These are phyloP conservation scores for Pollenia amentaria DNA, from an alignment of 2,888 invertebrate genomes.

Conservation along the genomic window DNA sequence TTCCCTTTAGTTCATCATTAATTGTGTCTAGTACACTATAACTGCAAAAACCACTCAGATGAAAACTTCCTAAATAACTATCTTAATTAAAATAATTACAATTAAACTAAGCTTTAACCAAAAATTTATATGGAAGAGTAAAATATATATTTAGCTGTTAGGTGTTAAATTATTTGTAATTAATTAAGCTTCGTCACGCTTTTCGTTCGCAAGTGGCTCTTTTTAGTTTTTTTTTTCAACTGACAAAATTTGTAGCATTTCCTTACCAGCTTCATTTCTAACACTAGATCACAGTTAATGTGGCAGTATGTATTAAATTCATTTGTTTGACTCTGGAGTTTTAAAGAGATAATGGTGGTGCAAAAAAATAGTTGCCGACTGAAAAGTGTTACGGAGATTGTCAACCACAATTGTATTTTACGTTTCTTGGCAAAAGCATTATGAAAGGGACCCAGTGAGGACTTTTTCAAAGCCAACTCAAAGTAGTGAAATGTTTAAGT, in stretches of 20 bases:
- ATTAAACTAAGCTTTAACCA: too few species aligned
- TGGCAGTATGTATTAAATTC: too few species aligned
- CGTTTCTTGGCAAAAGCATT: not conserved
- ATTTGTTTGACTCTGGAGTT: conserved; percentile 11
- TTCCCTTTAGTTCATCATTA: conserved; percentile 25
- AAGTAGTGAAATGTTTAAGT: too few species aligned
- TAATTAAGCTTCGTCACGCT: conserved; percentile 46
- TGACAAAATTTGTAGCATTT: not conserved
- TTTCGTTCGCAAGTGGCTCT: conserved; percentile 17
- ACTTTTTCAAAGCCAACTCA: too few species aligned
- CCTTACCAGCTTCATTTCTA: not conserved
- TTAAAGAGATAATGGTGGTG: too few species aligned
- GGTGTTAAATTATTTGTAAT: conserved; percentile 42
- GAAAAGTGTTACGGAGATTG: not conserved
- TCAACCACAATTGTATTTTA: too few species aligned
- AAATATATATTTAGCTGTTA: conserved; percentile 25
- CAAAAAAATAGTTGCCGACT: not conserved
- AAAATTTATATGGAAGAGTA: not conserved
- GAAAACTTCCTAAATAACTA: not conserved
- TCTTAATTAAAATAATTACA: not conserved
- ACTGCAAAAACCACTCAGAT: not conserved
- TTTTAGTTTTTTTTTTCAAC: not conserved
- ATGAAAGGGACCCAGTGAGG: not conserved
- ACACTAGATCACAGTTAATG: conserved; percentile 1
- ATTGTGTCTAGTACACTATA: conserved; percentile 3